Conservation (phyloP, 1,140 invertebrate species). For the Lordiphosa mommai region DNA sequence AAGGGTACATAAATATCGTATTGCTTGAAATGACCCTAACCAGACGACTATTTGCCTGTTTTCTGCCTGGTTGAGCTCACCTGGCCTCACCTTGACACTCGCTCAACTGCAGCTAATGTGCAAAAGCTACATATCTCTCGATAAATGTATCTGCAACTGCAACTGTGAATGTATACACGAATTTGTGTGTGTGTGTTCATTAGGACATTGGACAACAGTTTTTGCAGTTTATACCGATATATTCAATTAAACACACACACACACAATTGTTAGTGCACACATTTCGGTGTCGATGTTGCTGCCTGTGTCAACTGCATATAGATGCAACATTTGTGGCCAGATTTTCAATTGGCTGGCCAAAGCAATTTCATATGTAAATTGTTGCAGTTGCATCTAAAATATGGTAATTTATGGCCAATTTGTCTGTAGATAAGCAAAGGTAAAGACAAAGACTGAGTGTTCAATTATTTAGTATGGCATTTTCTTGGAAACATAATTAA, state of each 20-base stretch:
- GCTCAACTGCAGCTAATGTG: conserved; percentile 71
- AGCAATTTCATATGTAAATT: too few relatives aligned
- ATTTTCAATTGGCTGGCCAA: too few relatives aligned
- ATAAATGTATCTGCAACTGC: conserved; percentile 2
- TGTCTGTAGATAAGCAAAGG: too few relatives aligned
- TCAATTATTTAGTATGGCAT: too few relatives aligned
- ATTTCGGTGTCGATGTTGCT: not conserved
- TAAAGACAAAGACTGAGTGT: too few relatives aligned
- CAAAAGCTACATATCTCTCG: conserved; percentile 11
- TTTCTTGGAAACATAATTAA: too few relatives aligned
- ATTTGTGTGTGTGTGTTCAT: not conserved
- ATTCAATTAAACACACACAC: too few relatives aligned
- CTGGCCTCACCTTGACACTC: conserved; percentile 73
- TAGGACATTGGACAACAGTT: too few relatives aligned
- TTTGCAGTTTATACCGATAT: too few relatives aligned
- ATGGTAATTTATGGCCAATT: too few relatives aligned
- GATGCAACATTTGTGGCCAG: not conserved
- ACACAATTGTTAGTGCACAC: not conserved
- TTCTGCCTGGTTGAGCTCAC: conserved; percentile 59
- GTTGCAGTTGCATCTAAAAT: too few relatives aligned
- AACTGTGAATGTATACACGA: not conserved
- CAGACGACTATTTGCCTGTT: conserved; percentile 44
- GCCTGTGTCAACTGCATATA: not conserved
- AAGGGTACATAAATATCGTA: too few relatives aligned
- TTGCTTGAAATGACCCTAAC: not conserved